Base-by-base conservation (phyloP, 2,113 vertebrate genomes). In the Sarotherodon lohbergeri region DNA sequence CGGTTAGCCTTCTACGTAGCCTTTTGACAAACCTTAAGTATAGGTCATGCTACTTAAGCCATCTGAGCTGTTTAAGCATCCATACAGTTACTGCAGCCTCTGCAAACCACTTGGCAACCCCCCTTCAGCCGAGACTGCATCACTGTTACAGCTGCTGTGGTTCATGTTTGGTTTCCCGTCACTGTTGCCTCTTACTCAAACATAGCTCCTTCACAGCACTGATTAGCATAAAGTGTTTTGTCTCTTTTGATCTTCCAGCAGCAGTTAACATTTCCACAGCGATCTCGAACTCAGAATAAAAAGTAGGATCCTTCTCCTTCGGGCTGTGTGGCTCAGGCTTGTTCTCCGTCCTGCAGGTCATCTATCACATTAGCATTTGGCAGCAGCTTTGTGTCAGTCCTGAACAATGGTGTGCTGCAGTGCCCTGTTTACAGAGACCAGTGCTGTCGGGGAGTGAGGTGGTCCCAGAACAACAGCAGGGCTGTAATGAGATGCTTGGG, bases 191-290 rank as follows among this genome's bases (percentile, higher is more conserved):
- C 66, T 71, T 27, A 12, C 6, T 73, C 13, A 71, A 43, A 9
- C 11, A 32, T 0, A 0, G 16, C 27, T 61, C 13, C 57, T 32
- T 0, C 14, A 34, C 14, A 17, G 13, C 13, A 43, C 66, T 27
- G 39, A 27, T 43, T 41, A 24, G n/a, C 36, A 22, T 68, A 9
- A 68, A 24, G 63, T 43, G 36, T 43, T 43, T 71, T 27, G 22
- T 46, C 66, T 27, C 22, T 10, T 73, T 46, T 73, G 39, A 73
- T 46, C 68, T 46, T 46, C 39, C 39, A 46, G 68, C 39, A 73
- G 39, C 68, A 73, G 68, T 0, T 73, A 43, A 10, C 7, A 54
- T n/a, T 54, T 22, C 19, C 9, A 41, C 22, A 4, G 24, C 0
- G 41, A 7, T 46, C 22, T 17, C 5, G 5, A 73, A 4, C 24